A percentile compares a stretch with the other conserved stretches of the same genome.
Evolutionary conservation across 2,113 vertebrate genomes (phyloP).

Genomic region (Grantiella picta): DNA sequence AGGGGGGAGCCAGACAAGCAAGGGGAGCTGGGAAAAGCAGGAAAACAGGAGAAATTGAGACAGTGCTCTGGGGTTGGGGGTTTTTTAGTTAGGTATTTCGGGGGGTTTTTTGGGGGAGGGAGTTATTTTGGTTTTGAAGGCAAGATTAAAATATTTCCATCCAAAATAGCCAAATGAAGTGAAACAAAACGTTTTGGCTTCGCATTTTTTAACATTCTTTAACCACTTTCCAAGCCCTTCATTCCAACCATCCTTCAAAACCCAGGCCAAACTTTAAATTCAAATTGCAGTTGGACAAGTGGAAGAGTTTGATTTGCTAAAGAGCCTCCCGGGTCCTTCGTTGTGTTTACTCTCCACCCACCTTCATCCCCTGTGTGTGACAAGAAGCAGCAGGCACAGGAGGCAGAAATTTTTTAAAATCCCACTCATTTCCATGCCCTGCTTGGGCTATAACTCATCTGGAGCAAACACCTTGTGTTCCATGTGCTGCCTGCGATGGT

Average conservation of each 20-base stretch:
- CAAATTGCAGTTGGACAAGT: neutral
- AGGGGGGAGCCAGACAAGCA: neutral
- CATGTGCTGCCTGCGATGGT: accelerated
- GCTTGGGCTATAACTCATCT: neutral
- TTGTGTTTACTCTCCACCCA: neutral
- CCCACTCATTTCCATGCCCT: neutral
- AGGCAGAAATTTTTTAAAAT: neutral
- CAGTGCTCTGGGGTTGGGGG: accelerated
- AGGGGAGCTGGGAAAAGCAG: neutral
- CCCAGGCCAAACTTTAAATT: neutral
- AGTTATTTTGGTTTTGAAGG: neutral
- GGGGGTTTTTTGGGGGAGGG: too few species aligned
- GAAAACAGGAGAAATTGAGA: neutral
- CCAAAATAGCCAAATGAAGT: neutral
- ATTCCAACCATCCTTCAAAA: neutral
- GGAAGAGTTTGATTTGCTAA: neutral
- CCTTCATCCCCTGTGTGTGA: accelerated
- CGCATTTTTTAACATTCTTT: neutral
- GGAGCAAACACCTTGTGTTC: accelerated
- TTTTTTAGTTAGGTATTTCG: neutral
- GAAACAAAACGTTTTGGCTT: neutral
- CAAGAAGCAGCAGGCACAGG: neutral
- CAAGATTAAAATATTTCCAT: neutral
- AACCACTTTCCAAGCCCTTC: neutral
- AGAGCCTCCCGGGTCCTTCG: neutral